Percentiles rank a stretch among this genome's conserved stretches.
phyloP scores from a whole-genome alignment of 2,113 vertebrate genomes.

The Amphilophus citrinellus region DNA sequence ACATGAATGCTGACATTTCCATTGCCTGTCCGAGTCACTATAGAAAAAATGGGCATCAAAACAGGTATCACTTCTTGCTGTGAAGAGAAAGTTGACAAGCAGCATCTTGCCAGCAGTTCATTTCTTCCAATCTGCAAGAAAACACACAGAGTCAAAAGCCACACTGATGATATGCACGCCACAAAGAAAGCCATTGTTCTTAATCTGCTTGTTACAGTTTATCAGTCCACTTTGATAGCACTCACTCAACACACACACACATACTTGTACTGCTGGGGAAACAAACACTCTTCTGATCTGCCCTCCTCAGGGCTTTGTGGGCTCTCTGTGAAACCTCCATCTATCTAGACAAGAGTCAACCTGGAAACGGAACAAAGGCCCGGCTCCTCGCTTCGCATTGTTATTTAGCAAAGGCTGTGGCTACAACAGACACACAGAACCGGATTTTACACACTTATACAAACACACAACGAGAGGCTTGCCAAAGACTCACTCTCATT shows the following conservation, averaged over 20 bases:
- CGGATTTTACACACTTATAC: conserved; percentile 4
- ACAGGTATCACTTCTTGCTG: conserved; percentile 11
- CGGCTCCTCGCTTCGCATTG: conserved; percentile 25
- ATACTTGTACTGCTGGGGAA: conserved; percentile 42
- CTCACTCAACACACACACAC: conserved; percentile 31
- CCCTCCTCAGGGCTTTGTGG: conserved; percentile 54
- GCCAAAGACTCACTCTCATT: conserved; percentile 56
- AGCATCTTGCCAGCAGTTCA: conserved; percentile 36
- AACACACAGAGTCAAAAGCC: conserved; percentile 38
- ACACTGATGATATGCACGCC: conserved; percentile 19
- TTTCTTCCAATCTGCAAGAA: conserved; percentile 39
- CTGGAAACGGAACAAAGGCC: conserved; percentile 62
- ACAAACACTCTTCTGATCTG: conserved; percentile 69
- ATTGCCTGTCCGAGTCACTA: conserved; percentile 17
- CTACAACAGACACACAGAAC: conserved; percentile 30
- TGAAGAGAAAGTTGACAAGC: conserved; percentile 41
- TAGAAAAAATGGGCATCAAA: conserved; percentile 29
- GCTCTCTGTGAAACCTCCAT: conserved; percentile 52
- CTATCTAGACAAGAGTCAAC: conserved; percentile 62
- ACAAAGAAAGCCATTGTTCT: conserved; percentile 60
- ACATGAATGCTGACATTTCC: neutral
- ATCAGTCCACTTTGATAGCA: conserved; percentile 46
- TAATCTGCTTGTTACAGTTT: conserved; percentile 56
- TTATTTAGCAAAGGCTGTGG: conserved; percentile 44
- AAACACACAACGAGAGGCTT: neutral